Conservation (phyloP, 2,113 vertebrate species). For the Labeo catla region DNA sequence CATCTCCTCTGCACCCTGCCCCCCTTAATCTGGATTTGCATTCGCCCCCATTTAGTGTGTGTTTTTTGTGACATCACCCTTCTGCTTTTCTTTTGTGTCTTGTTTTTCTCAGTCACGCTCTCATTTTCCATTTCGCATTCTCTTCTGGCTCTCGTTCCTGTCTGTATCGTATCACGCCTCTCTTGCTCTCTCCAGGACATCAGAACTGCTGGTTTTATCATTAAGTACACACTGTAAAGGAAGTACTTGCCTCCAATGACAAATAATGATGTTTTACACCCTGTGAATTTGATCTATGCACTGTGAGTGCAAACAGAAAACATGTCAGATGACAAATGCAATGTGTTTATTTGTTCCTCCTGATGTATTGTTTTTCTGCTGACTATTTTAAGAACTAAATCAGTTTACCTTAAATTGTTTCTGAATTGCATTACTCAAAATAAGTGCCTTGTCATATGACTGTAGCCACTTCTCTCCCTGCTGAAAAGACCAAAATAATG, state of each 20-base stretch:
- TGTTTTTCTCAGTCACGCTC: background rate
- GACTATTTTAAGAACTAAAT: background rate
- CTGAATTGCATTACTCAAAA: background rate
- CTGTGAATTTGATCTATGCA: background rate
- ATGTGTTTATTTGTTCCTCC: background rate
- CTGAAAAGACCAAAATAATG: background rate
- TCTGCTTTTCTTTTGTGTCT: constrained; percentile 33
- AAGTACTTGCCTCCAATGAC: background rate
- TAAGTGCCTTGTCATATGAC: background rate
- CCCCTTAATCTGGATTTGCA: constrained; percentile 1
- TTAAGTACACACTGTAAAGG: background rate
- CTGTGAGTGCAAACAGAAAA: background rate
- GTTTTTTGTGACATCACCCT: background rate
- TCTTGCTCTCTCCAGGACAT: background rate
- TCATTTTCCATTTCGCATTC: constrained; percentile 12
- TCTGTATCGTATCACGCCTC: background rate
- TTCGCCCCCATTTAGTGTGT: constrained; percentile 11
- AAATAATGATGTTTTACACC: background rate
- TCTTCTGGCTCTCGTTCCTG: background rate
- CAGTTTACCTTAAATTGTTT: background rate
- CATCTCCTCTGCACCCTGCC: background rate
- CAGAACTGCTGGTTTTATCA: constrained; percentile 8
- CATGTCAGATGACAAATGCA: background rate
- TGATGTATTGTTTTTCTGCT: background rate
- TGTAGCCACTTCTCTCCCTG: background rate